Evolutionary conservation across 1,140 invertebrate species (phyloP), one percentile per base, ranked within the genome.

Genomic region (Pseudomyrmex pallidus): DNA sequence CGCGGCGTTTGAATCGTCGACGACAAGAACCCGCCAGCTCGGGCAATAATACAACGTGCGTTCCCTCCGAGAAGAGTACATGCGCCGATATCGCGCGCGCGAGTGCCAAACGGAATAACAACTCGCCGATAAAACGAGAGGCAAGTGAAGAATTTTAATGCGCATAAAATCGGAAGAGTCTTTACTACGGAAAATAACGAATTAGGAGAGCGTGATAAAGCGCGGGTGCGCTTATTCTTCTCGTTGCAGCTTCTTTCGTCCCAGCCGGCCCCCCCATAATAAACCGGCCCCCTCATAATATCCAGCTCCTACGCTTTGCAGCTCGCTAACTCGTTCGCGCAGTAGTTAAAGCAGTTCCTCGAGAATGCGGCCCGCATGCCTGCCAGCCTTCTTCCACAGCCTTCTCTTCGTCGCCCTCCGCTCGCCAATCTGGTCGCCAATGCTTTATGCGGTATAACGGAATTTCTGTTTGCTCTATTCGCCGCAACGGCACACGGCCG

Each of bases 351-450:
- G 91, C 91, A 89, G 87, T 87, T 90, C 77, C 22, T 35, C 84
- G 85, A 89, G 92, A 93, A 93, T 93, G 91, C 88, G 72, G 91
- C 82, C 86, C 87, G 91, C 89, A 90, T 92, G 85, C 91, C 87
- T 82, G 70, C 74, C 85, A 59, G 74, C 86, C 66, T 80, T 66
- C 61, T 74, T 22, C 77, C 61, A 25, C 50, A 15, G 25, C 61
- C 20, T 22, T 44, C 50, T 61, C 61, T 2, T 25, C 4, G 9
- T 13, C 22, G n/a, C 2, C 13, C 17, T 3, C 59, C 48, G 22
- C 5, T 7, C 50, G 22, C 48, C 76, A 74, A 73, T 82, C 83
- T 83, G 80, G 82, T 68, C 82, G 67, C 80, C 83, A 56, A 89
- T 84, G 84, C 80, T 89, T 90, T 89, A 89, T 85, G 89, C 82